phyloP scores from a whole-genome alignment of 1,140 invertebrate genomes.

The Brachionus plicatilis region DNA sequence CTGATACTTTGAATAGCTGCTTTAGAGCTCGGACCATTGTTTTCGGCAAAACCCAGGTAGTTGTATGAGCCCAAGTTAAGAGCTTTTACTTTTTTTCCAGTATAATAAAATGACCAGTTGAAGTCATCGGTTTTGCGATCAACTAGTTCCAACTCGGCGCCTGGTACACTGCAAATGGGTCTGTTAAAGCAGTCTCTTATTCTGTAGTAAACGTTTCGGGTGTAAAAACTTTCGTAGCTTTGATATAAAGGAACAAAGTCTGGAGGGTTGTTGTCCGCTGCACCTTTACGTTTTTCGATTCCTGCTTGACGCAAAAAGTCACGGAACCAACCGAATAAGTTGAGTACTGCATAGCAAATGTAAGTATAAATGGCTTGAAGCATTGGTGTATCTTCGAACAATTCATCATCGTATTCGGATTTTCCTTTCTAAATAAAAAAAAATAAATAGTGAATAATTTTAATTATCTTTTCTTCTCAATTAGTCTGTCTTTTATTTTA shows the following conservation, averaged over 20 bases:
- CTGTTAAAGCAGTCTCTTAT: slow-evolving; percentile 88
- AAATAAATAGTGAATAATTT: not conserved
- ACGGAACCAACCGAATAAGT: slow-evolving; percentile 56
- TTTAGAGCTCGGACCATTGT: slow-evolving; percentile 55
- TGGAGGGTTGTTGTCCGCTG: slow-evolving; percentile 51
- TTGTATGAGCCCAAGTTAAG: slow-evolving; percentile 62
- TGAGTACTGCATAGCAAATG: slow-evolving; percentile 74
- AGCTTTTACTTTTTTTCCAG: slow-evolving; percentile 53
- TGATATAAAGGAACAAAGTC: slow-evolving; percentile 87
- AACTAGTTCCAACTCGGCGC: slow-evolving; percentile 75
- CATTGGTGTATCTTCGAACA: slow-evolving; percentile 74
- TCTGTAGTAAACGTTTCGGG: slow-evolving; percentile 81
- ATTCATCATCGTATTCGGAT: slow-evolving; percentile 44
- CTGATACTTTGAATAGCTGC: slow-evolving; percentile 49
- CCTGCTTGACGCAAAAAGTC: slow-evolving; percentile 56
- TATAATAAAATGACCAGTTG: slow-evolving; percentile 60
- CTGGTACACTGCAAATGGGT: slow-evolving; percentile 84
- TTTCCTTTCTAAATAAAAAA: slow-evolving; percentile 31
- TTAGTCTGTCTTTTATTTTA: not conserved
- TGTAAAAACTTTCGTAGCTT: slow-evolving; percentile 88
- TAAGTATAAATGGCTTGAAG: slow-evolving; percentile 75
- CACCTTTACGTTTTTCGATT: slow-evolving; percentile 52
- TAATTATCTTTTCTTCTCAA: not conserved
- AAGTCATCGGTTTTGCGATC: slow-evolving; percentile 76
- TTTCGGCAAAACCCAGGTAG: slow-evolving; percentile 61